phyloP scores from a whole-genome alignment of 92 coral and sea anemone species.

The Metridium senile region DNA sequence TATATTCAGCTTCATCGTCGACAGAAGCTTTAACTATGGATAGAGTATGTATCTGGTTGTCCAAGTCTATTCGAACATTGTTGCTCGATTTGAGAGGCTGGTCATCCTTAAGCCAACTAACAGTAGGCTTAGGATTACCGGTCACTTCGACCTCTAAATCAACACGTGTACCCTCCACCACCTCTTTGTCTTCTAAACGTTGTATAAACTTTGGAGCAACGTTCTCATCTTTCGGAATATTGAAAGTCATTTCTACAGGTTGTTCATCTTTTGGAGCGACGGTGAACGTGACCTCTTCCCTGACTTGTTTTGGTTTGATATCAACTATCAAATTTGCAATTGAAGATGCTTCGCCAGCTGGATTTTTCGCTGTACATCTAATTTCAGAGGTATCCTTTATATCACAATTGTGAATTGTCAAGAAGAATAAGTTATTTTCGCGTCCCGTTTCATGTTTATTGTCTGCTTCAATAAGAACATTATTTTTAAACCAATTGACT shows the following conservation, averaged over 20 bases:
- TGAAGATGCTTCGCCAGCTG: constrained; percentile 70
- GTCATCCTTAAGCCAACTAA: constrained; percentile 92
- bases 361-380: constrained; percentile 82
- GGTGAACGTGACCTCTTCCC: constrained; percentile 19
- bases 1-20: constrained; percentile 88
- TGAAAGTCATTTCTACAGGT: constrained; percentile 34
- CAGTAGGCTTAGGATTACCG: constrained; percentile 85
- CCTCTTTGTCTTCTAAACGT: constrained; percentile 76
- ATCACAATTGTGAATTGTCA: constrained; percentile 65
- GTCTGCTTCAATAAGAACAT: constrained; percentile 59
- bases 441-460: constrained; percentile 49
- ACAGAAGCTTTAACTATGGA: constrained; percentile 52
- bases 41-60: constrained; percentile 82
- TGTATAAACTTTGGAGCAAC: constrained; percentile 82
- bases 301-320: constrained; percentile 1
- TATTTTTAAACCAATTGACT: constrained; percentile 79
- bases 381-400: constrained; percentile 79
- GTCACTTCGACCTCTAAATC: constrained; percentile 89
- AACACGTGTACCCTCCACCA: constrained; percentile 64
- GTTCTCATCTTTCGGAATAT: constrained; percentile 8
- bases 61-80: constrained; percentile 54
- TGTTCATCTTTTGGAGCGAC: constrained; percentile 18
- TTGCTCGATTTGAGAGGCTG: constrained; percentile 49
- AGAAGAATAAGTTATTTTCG: constrained; percentile 46
- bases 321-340: constrained; percentile 64